These are phyloP conservation scores for Nipponia nippon DNA, from an alignment of 2,113 vertebrate genomes.

Conservation along the genomic window DNA sequence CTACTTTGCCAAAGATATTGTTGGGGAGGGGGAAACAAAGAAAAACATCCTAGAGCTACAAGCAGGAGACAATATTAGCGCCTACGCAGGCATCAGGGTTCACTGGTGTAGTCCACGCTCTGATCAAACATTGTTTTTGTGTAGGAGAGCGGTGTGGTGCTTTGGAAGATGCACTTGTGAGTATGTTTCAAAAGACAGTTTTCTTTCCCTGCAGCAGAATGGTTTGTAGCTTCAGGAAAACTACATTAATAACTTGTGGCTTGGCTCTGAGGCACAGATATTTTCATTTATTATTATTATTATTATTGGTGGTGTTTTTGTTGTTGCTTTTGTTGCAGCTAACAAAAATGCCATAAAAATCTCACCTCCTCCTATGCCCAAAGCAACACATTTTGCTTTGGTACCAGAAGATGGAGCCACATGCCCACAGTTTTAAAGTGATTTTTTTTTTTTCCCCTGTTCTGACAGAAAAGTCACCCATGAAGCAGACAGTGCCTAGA, in stretches of 20 bases:
- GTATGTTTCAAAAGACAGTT: neutral
- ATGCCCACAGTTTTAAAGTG: constrained; percentile 5
- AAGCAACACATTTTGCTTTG: neutral
- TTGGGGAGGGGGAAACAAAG: neutral
- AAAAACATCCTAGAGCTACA: neutral
- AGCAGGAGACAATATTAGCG: neutral
- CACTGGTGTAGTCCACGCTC: neutral
- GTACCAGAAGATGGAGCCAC: constrained; percentile 55
- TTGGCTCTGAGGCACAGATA: neutral
- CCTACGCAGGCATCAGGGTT: neutral
- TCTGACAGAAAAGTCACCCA: neutral
- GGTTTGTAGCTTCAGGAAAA: neutral
- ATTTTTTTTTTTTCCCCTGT: accelerated
- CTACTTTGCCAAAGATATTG: neutral
- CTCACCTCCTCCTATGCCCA: neutral
- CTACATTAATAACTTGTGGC: neutral
- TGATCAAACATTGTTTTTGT: accelerated
- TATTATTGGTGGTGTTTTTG: neutral
- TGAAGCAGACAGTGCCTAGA: neutral
- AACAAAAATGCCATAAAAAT: neutral
- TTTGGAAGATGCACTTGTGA: neutral
- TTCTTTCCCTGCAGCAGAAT: neutral
- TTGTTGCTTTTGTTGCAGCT: neutral
- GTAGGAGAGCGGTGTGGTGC: accelerated
- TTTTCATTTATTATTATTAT: neutral